Conservation (phyloP, 2,797 vertebrate genomes). For the Varecia variegata region DNA sequence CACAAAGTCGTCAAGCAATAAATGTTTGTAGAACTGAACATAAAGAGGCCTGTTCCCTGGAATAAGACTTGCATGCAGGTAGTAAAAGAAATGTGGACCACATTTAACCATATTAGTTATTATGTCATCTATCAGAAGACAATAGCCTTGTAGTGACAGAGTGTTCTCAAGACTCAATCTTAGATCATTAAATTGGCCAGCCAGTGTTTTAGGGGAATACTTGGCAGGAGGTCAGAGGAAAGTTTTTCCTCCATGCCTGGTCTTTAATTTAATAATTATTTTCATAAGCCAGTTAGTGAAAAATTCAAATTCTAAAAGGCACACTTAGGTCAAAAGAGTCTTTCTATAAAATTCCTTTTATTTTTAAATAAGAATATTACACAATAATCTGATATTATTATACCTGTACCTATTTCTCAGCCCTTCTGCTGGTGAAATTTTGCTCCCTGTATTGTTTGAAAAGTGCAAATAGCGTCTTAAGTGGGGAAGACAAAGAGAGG, state of each 20-base stretch:
- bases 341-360: background rate
- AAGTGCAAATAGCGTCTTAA: background rate
- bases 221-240: background rate
- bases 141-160: background rate
- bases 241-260: background rate
- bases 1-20: background rate
- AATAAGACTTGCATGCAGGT: background rate
- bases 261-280: constrained; percentile 17
- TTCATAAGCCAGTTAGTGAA: background rate
- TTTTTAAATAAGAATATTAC: background rate
- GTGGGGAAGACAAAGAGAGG: background rate
- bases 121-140: background rate
- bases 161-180: background rate
- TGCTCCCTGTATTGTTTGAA: background rate
- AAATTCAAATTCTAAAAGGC: background rate
- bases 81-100: background rate
- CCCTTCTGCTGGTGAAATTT: background rate
- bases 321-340: background rate
- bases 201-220: background rate
- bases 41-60: background rate
- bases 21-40: background rate
- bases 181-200: background rate
- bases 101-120: background rate
- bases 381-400: background rate
- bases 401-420: background rate